phyloP scores from a whole-genome alignment of 2,797 vertebrate species.

The Tapera naevia region DNA sequence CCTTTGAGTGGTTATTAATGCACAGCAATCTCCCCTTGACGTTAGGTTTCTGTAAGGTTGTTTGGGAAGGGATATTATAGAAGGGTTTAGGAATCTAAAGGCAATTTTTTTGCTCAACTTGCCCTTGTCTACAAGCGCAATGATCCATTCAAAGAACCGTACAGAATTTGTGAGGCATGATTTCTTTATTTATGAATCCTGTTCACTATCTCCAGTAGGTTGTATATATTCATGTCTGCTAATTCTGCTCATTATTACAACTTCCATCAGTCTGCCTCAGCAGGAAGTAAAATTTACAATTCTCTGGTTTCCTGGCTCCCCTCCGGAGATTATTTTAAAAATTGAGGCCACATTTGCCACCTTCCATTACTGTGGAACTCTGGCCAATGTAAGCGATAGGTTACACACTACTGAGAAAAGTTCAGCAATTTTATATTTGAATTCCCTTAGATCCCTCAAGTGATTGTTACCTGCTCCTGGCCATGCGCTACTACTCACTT shows the following conservation, averaged over 20 bases:
- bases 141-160: slow-evolving; percentile 26
- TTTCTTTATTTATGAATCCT: slow-evolving; percentile 45
- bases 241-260: slow-evolving; percentile 61
- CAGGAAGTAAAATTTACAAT: slow-evolving; percentile 63
- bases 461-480: slow-evolving; percentile 58
- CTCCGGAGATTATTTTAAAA: slow-evolving; percentile 67
- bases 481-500: slow-evolving; percentile 4
- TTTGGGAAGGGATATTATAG: slow-evolving; percentile 55
- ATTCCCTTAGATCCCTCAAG: slow-evolving; percentile 49
- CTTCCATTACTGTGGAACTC: slow-evolving; percentile 50
- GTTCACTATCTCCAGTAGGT: slow-evolving; percentile 37
- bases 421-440: slow-evolving; percentile 55
- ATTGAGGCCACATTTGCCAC: slow-evolving; percentile 70
- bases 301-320: slow-evolving; percentile 68
- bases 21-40: not conserved
- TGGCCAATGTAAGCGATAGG: slow-evolving; percentile 61
- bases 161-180: not conserved
- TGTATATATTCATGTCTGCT: slow-evolving; percentile 31
- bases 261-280: slow-evolving; percentile 59
- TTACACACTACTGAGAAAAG: slow-evolving; percentile 36
- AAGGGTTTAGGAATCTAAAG: slow-evolving; percentile 35
- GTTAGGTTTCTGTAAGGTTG: slow-evolving; percentile 12
- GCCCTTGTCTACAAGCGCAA: slow-evolving; percentile 20
- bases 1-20: slow-evolving; percentile 42
- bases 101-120: slow-evolving; percentile 28